Conservation (phyloP, 2,113 vertebrate species). For the Python bivittatus region DNA sequence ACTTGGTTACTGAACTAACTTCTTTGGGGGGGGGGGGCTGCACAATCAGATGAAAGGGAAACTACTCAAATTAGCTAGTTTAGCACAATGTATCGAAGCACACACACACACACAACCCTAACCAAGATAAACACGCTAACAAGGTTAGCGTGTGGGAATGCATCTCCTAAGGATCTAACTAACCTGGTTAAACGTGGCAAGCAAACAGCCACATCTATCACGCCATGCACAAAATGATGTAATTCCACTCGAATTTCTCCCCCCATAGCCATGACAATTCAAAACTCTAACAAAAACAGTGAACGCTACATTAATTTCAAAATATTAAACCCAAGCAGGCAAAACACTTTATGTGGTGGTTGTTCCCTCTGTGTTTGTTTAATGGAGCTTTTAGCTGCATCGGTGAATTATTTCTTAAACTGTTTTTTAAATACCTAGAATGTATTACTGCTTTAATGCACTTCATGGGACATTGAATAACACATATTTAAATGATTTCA, state of each 20-base stretch:
- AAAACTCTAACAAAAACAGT: conserved; percentile 17
- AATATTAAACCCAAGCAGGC: conserved; percentile 39
- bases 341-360: conserved; percentile 22
- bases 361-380: conserved; percentile 46
- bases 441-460: conserved; percentile 67
- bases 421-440: conserved; percentile 48
- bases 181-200: background rate
- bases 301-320: conserved; percentile 50
- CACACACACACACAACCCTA: background rate
- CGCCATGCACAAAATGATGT: background rate
- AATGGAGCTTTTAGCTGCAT: conserved; percentile 55
- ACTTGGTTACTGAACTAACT: background rate
- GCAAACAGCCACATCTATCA: background rate
- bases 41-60: background rate
- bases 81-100: background rate
- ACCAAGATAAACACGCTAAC: background rate
- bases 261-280: background rate
- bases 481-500: conserved; percentile 64
- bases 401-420: conserved; percentile 38
- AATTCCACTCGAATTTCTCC: background rate
- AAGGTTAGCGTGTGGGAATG: background rate
- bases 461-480: conserved; percentile 67
- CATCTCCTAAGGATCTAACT: background rate
- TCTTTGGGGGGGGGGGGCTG: background rate
- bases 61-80: background rate